Evolutionary conservation across 2,797 vertebrate species (phyloP).

Genomic region (Premnoplex brunnescens): DNA sequence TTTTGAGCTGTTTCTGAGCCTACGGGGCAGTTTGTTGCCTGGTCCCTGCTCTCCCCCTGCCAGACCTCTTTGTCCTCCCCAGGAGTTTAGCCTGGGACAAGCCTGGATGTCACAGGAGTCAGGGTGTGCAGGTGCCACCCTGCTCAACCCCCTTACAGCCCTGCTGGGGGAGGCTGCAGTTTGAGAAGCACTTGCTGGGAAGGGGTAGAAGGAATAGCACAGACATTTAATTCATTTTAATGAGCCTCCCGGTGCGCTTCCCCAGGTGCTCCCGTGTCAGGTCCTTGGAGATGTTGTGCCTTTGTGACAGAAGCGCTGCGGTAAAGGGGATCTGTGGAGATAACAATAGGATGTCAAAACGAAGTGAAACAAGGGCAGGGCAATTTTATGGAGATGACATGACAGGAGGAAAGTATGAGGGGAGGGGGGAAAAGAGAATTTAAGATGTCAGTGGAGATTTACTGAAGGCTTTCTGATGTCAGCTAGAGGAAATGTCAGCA

Average conservation of each 20-base stretch:
- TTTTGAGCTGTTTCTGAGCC: background rate
- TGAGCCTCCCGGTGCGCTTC: background rate
- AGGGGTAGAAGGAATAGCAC: background rate
- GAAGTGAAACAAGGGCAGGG: constrained; percentile 65
- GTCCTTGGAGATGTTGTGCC: constrained; percentile 37
- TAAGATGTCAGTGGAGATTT: constrained; percentile 65
- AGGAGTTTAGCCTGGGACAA: background rate
- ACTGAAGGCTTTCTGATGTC: constrained; percentile 57
- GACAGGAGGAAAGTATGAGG: constrained; percentile 32
- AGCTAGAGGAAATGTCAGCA: constrained; percentile 37
- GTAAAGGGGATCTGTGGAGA: constrained; percentile 1
- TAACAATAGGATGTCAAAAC: constrained; percentile 60
- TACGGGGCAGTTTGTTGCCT: background rate
- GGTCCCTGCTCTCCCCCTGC: background rate
- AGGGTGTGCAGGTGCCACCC: fast-evolving
- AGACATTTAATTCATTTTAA: constrained; percentile 38
- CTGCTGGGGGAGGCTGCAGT: background rate
- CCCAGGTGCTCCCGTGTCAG: background rate
- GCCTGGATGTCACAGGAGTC: fast-evolving
- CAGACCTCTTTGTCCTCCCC: background rate
- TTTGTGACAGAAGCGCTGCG: background rate
- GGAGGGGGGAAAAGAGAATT: background rate
- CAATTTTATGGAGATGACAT: constrained; percentile 62
- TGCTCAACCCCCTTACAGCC: background rate
- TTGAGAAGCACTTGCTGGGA: background rate